phyloP scores from a whole-genome alignment of 2,797 vertebrate genomes.

The Scarus forsteni region DNA sequence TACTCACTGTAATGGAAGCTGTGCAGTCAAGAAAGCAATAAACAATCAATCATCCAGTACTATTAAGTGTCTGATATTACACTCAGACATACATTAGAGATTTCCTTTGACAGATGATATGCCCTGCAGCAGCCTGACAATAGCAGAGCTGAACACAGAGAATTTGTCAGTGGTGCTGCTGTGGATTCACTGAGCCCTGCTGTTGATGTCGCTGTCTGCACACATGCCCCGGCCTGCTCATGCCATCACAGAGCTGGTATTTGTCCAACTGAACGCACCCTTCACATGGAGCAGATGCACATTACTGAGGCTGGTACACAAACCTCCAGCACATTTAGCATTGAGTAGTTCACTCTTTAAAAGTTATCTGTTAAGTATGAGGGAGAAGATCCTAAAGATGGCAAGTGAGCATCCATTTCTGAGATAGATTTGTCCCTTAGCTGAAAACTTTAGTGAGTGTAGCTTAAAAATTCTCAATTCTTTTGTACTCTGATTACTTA shows the following conservation, averaged over 20 bases:
- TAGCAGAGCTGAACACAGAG: slow-evolving; percentile 23
- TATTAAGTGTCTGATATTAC: neutral
- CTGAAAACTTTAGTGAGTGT: no score
- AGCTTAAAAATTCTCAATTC: no score
- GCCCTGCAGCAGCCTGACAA: slow-evolving; percentile 26
- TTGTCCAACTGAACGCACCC: slow-evolving; percentile 38
- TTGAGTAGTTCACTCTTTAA: no score
- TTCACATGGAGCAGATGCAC: slow-evolving; percentile 32
- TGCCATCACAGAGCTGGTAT: slow-evolving; percentile 63
- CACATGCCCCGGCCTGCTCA: slow-evolving; percentile 68
- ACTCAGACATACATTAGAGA: slow-evolving; percentile 12
- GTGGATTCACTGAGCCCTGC: slow-evolving; percentile 52
- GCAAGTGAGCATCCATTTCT: neutral
- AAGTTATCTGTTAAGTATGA: neutral
- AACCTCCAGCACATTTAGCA: neutral
- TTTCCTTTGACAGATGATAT: slow-evolving; percentile 32
- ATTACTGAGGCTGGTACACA: neutral
- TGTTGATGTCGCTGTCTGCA: slow-evolving; percentile 35
- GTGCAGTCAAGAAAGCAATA: slow-evolving; percentile 12
- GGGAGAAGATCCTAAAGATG: neutral
- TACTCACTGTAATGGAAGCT: neutral
- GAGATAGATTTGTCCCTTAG: no score
- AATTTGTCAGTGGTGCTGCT: slow-evolving; percentile 21
- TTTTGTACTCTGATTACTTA: no score
- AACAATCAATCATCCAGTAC: slow-evolving; percentile 10